Evolutionary conservation across 2,113 vertebrate species (phyloP), one percentile per base, ranked within the genome.

Genomic region (Merops nubicus): DNA sequence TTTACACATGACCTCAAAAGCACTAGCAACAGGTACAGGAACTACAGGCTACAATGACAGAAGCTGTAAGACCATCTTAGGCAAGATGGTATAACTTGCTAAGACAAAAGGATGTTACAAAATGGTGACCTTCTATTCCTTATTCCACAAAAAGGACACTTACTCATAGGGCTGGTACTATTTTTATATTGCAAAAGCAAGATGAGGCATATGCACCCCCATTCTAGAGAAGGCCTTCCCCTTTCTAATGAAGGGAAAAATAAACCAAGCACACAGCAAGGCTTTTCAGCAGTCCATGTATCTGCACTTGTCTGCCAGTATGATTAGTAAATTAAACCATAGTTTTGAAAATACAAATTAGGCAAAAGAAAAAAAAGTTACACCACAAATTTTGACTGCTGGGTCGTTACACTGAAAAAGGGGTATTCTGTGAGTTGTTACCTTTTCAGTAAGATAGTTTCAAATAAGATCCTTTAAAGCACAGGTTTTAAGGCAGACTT

Each of bases 101-200:
- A 85, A 63, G 64, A 50, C 73, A 86, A 74, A 86, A 78, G 60
- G 72, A 62, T 36, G 33, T 96, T 96, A 72, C 93, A 92, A 92
- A 96, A 96, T 2, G 0, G 57, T 8, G 63, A 83, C 42, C 68
- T 62, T 31, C 82, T 59, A 38, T 2, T 54, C 54, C 59, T 73
- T 50, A 16, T 57, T 80, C 59, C 64, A 83, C 40, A 42, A 9
- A 86, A 88, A 12, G 6, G 51, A 77, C 82, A 36, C 63, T 81
- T 84, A 78, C 50, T 62, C 70, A 28, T 33, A 57, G 57, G 64
- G 20, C n/a, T 7, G 26, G 59, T 50, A 38, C 64, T 88, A 70
- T 80, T 90, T 88, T 62, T 81, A 38, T 15, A 38, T 11, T 36
- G n/a, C 57, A 34, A 88, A 62, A 60, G 86, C 42, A 50, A 21